Base-by-base conservation (phyloP, 2,888 invertebrate genomes). In the Miltochrista miniata region DNA sequence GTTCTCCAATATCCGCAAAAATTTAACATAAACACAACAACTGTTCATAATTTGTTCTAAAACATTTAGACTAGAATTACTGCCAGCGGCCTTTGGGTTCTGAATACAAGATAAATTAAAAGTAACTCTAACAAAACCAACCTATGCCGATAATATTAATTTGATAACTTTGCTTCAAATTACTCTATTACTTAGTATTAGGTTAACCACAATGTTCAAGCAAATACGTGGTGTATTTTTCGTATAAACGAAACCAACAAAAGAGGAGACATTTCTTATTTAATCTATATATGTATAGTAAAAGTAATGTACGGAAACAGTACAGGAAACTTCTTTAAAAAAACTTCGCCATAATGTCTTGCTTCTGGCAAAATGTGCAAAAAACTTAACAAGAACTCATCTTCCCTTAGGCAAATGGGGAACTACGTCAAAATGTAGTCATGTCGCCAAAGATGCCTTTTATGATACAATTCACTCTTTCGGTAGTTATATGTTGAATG, bases 361-460 rank as follows among this genome's bases (percentile, higher is more conserved):
- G 64, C 74, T 59, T 35, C 45, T 39, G 66, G 70, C 58, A 56
- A 60, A 9, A 50, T 15, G 43, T 41, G 38, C 55, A 44, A 18
- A 46, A 42, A 55, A 62, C 59, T 59, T 48, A 34, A 51, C 37
- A 51, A 43, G 35, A 40, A 44, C 35, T 29, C 48, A 51, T 64
- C 61, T 64, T 41, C 62, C 72, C 64, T 59, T 14, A 58, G 68
- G 77, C 75, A 48, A 65, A 61, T 48, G 64, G 62, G 56, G 43
- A n/a, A 61, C 58, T 67, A 76, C 70, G 72, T 76, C 64, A 54
- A 51, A 55, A 54, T 29, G 44, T 40, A 49, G 54, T 56, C 63
- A 48, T 56, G 51, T 56, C 53, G 51, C 54, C 42, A 30, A 59
- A 49, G 42, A 47, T 50, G 49, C 55, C 45, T 53, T 65, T 62